These are phyloP conservation scores for Anagyrus pseudococci DNA, from an alignment of 2,888 invertebrate species.

Conservation along the genomic window DNA sequence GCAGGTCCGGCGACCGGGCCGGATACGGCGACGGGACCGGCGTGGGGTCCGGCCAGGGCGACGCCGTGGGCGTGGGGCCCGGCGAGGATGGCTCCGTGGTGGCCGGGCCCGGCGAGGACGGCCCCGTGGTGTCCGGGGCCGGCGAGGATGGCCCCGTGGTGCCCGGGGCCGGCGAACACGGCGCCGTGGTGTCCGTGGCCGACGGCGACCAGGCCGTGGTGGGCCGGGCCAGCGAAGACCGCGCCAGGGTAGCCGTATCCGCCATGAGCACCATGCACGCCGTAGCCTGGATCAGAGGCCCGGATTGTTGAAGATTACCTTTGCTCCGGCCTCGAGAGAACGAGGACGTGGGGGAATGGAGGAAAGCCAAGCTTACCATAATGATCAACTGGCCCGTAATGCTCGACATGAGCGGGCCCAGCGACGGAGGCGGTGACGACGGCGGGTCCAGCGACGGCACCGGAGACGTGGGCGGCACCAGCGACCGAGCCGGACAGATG, in stretches of 20 bases:
- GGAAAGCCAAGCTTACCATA: slow-evolving; percentile 39
- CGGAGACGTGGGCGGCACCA: slow-evolving; percentile 56
- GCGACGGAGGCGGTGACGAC: slow-evolving; percentile 52
- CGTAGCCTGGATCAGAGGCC: slow-evolving; percentile 1
- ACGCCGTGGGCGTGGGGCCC: slow-evolving; percentile 56
- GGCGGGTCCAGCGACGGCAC: slow-evolving; percentile 58
- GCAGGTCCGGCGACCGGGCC: slow-evolving; percentile 55
- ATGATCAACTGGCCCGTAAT: slow-evolving; percentile 45
- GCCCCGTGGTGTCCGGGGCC: slow-evolving; percentile 14
- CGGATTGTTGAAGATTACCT: background rate
- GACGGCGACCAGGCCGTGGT: slow-evolving; percentile 48
- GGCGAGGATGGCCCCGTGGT: slow-evolving; percentile 48
- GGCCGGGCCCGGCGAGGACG: slow-evolving; percentile 47
- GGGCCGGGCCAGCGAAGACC: slow-evolving; percentile 47
- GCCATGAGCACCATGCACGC: slow-evolving; percentile 7
- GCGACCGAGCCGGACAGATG: slow-evolving; percentile 54
- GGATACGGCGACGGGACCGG: slow-evolving; percentile 45
- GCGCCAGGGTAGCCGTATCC: background rate
- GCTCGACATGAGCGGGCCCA: slow-evolving; percentile 51
- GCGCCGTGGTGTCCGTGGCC: slow-evolving; percentile 15
- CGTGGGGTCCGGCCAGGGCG: slow-evolving; percentile 55
- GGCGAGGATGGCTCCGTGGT: slow-evolving; percentile 54
- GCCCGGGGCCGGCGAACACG: slow-evolving; percentile 47
- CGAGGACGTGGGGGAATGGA: too few relatives aligned
- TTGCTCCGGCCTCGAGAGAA: too few relatives aligned